Conservation (phyloP, 2,797 vertebrate species). For the Protosalanx chinensis region DNA sequence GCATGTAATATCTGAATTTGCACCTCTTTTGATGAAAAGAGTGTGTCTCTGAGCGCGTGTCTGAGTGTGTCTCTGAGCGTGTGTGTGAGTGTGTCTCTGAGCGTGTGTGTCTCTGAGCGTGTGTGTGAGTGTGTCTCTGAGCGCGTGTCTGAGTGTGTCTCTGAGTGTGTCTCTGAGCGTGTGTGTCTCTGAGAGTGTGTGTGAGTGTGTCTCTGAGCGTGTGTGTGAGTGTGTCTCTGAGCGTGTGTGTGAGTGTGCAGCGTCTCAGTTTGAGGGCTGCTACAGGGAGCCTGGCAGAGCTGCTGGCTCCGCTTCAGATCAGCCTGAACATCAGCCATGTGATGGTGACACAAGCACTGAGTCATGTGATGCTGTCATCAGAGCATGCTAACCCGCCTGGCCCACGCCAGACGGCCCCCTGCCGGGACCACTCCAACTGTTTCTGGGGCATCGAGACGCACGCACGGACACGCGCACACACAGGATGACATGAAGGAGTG, state of each 20-base stretch:
- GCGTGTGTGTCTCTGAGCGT: no score
- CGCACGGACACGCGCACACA: constrained; percentile 4
- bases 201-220: no score
- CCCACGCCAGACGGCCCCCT: constrained; percentile 57
- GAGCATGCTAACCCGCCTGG: constrained; percentile 57
- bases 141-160: constrained; percentile 13
- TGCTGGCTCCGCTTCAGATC: constrained; percentile 54
- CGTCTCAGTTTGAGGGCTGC: constrained; percentile 41
- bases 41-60: neutral
- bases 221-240: no score
- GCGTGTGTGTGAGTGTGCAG: constrained; percentile 23
- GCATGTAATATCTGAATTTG: neutral
- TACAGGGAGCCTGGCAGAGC: constrained; percentile 44
- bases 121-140: no score
- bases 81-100: no score
- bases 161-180: no score
- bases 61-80: no score
- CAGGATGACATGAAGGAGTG: neutral
- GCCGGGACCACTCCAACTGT: constrained; percentile 42
- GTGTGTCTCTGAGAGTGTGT: no score
- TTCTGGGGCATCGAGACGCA: constrained; percentile 23
- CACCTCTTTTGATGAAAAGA: neutral
- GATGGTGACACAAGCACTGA: constrained; percentile 68
- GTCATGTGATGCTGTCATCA: constrained; percentile 61
- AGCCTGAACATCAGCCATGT: constrained; percentile 56